phyloP scores from a whole-genome alignment of 2,113 vertebrate genomes.

The Silurus glanis region DNA sequence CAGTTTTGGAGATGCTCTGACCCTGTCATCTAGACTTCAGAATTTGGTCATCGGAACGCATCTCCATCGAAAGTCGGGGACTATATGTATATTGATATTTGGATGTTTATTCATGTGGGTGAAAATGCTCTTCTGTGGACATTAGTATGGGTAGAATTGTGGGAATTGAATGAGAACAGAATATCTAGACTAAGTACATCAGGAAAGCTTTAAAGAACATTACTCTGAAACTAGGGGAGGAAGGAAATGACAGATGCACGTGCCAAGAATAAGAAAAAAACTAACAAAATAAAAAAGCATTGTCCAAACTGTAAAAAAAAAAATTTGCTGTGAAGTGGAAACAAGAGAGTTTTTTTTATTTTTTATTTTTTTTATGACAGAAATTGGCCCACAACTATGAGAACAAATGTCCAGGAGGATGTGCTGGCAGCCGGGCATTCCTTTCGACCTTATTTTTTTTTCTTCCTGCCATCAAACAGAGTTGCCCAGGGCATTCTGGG shows the following conservation, averaged over 20 bases:
- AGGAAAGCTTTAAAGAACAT: constrained; percentile 34
- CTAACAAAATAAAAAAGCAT: too few relatives aligned
- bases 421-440: constrained; percentile 13
- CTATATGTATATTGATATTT: background rate
- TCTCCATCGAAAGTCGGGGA: too few relatives aligned
- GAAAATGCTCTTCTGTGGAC: constrained; percentile 19
- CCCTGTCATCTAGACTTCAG: too few relatives aligned
- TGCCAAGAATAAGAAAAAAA: background rate
- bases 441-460: too few relatives aligned
- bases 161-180: constrained; percentile 14
- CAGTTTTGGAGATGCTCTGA: too few relatives aligned
- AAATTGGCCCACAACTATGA: constrained; percentile 2
- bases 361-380: background rate
- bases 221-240: background rate
- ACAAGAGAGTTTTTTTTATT: constrained; percentile 23
- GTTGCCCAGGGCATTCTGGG: constrained; percentile 38
- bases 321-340: background rate
- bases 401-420: constrained; percentile 23
- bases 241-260: constrained; percentile 35
- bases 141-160: background rate
- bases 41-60: too few relatives aligned
- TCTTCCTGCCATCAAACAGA: constrained; percentile 17
- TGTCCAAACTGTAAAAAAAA: constrained; percentile 6
- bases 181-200: constrained; percentile 8
- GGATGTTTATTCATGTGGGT: background rate